A percentile compares a stretch with the other conserved stretches of the same genome.
These are phyloP conservation scores for Leptopilina myrica DNA, from an alignment of 2,888 invertebrate genomes.

Conservation along the genomic window DNA sequence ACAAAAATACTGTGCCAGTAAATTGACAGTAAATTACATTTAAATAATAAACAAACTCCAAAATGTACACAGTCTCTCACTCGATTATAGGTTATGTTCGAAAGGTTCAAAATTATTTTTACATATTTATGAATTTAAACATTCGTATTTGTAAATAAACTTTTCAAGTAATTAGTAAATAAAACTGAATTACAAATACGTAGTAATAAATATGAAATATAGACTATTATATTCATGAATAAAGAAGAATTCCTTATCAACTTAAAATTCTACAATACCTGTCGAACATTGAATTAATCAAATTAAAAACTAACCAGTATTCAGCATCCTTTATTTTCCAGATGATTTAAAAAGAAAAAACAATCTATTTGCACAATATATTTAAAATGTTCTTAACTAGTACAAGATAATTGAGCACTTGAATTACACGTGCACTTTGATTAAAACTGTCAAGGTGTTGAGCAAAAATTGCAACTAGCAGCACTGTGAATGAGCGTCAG, in stretches of 20 bases:
- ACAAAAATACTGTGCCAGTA: not conserved
- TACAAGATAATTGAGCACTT: not conserved
- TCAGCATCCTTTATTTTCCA: not conserved
- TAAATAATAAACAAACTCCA: not conserved
- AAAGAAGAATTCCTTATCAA: too few relatives aligned
- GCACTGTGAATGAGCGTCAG: constrained; percentile 17
- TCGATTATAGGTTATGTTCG: constrained; percentile 43
- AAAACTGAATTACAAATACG: too few relatives aligned
- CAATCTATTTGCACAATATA: too few relatives aligned
- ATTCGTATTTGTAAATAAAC: not conserved
- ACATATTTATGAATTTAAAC: not conserved
- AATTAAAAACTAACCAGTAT: constrained; percentile 18
- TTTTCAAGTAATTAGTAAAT: not conserved
- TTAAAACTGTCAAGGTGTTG: not conserved
- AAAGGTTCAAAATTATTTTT: constrained; percentile 15
- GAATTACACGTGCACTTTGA: not conserved
- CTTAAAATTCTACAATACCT: too few relatives aligned
- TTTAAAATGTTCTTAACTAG: not conserved
- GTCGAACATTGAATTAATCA: constrained; percentile 10
- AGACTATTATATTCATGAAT: too few relatives aligned
- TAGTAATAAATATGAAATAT: too few relatives aligned
- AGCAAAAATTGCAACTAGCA: constrained; percentile 34
- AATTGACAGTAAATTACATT: not conserved
- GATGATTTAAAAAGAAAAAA: not conserved
- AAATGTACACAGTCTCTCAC: not conserved